phyloP scores from a whole-genome alignment of 2,113 vertebrate genomes.

The Gnathonemus echidnorhynchus region DNA sequence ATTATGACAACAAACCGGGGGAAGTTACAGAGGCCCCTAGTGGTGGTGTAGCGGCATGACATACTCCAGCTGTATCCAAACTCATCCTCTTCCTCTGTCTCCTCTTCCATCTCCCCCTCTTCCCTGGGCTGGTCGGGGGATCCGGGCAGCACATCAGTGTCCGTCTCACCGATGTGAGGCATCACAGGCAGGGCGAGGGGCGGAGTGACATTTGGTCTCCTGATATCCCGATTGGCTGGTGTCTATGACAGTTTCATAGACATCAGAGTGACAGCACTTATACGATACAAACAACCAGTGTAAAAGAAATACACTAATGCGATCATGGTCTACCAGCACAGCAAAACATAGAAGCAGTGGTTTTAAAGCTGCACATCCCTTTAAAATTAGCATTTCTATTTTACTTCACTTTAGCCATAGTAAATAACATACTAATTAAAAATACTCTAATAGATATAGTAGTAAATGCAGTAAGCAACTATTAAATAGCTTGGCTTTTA shows the following conservation, averaged over 20 bases:
- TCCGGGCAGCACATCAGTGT: constrained; percentile 56
- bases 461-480: not conserved
- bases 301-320: not conserved
- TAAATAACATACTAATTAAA: not conserved
- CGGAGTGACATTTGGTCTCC: constrained; percentile 51
- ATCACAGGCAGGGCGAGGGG: constrained; percentile 61
- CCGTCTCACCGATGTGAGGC: constrained; percentile 63
- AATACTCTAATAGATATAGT: not conserved
- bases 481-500: not conserved
- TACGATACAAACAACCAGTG: not conserved
- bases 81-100: constrained; percentile 71
- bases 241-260: constrained; percentile 47
- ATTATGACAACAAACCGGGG: not conserved
- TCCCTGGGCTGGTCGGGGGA: constrained; percentile 37
- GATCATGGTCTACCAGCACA: not conserved
- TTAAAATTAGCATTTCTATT: not conserved
- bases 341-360: not conserved
- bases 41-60: constrained; percentile 40
- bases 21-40: not conserved
- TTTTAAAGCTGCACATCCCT: not conserved
- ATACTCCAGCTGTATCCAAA: constrained; percentile 93
- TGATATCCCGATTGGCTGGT: constrained; percentile 54
- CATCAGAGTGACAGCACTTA: not conserved
- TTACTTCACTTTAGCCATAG: not conserved
- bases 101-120: constrained; percentile 44